Evolutionary conservation across 1,140 invertebrate genomes (phyloP), one percentile per base, ranked within the genome.

Genomic region (Saxidomus purpurata): DNA sequence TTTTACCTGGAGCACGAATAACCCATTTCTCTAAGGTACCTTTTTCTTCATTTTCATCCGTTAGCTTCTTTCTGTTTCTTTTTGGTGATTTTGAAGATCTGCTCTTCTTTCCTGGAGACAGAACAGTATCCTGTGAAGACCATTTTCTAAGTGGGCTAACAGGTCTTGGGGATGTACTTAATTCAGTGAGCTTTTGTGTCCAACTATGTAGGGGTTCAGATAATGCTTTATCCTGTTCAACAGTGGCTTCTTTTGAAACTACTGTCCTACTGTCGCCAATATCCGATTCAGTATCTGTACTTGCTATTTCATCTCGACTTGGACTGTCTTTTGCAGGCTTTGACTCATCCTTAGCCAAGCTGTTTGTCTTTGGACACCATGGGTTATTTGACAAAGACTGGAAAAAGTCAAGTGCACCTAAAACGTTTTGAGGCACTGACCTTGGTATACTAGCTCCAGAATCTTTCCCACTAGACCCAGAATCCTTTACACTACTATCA

Each of bases 21-120:
- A 94, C n/a, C 93, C 92, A 93, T 28, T 87, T 91, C 43, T 93
- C 91, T 19, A 94, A 36, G 76, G 63, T 43, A 0, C 85, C 85
- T 1, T 76, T 82, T 40, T 25, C 47, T 22, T 86, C 82, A 69
- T 82, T 89, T 47, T 86, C 76, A 80, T 71, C 36, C 0, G 49
- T 67, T 13, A 17, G 31, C 34, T 81, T 90, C 38, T 89, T 88
- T 59, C 31, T 82, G 19, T 49, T 40, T 61, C 43, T 82, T 87
- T 69, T 84, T 79, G 90, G 82, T 6, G 90, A 85, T 83, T 91
- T 93, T 36, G 90, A 79, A 25, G 87, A 87, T n/a, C 59, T 36
- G 52, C 1, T 19, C 25, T 36, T 79, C 28, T 28, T 49, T 55
- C 28, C 36, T 15, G 85, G 63, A 81, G 67, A 89, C 61, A 69